Evolutionary conservation across 2,113 vertebrate genomes (phyloP).

Genomic region (Manacus vitellinus): DNA sequence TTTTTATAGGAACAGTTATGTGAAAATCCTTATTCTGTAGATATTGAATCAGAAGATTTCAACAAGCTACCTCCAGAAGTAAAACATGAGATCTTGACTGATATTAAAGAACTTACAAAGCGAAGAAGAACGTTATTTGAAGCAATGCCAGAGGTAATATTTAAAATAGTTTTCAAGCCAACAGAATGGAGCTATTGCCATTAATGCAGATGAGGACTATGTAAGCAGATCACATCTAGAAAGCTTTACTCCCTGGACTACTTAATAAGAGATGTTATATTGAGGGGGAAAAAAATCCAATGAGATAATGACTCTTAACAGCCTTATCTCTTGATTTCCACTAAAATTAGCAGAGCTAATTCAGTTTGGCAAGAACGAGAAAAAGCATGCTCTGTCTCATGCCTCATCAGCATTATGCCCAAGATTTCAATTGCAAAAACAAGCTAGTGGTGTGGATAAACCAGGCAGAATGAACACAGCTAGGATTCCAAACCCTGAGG

Average conservation of each 20-base stretch:
- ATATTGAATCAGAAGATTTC: slow-evolving; percentile 95
- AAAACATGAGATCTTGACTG: slow-evolving; percentile 94
- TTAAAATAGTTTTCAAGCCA: background rate
- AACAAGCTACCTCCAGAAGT: slow-evolving; percentile 86
- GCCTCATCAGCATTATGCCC: background rate
- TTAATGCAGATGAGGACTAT: background rate
- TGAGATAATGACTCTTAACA: background rate
- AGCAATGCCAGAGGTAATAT: slow-evolving; percentile 89
- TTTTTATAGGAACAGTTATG: slow-evolving; percentile 79
- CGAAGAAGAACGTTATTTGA: slow-evolving; percentile 89
- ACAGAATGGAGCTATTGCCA: background rate
- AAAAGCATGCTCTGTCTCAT: background rate
- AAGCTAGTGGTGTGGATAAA: background rate
- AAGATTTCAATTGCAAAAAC: background rate
- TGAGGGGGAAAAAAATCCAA: background rate
- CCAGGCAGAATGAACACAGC: background rate
- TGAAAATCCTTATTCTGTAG: slow-evolving; percentile 83
- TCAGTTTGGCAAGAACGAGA: background rate
- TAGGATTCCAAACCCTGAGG: background rate
- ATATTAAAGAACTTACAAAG: slow-evolving; percentile 94
- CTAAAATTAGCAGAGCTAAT: background rate
- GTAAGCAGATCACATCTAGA: background rate
- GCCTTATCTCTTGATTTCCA: background rate
- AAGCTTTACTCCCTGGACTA: background rate
- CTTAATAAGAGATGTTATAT: background rate